These are phyloP conservation scores for Lynx canadensis DNA, from an alignment of 2,113 vertebrate genomes.

Conservation along the genomic window DNA sequence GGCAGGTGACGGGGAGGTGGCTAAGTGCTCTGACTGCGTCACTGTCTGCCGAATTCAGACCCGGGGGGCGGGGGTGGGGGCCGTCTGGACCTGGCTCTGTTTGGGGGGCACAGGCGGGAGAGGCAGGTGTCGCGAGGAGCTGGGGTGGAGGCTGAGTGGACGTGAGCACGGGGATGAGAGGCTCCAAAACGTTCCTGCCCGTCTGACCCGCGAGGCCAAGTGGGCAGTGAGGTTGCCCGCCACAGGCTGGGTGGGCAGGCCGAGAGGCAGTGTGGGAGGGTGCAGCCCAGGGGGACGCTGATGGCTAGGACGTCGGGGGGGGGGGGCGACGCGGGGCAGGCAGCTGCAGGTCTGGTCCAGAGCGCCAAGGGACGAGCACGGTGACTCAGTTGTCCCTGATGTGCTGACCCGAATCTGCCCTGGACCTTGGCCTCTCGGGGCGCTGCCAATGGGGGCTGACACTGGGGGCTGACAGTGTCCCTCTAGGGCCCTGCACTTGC, in stretches of 20 bases:
- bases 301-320: background rate
- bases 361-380: fast-evolving
- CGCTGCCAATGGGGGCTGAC: background rate
- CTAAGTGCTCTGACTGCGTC: fast-evolving
- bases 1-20: fast-evolving
- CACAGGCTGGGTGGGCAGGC: fast-evolving
- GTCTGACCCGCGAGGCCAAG: background rate
- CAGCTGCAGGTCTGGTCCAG: background rate
- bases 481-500: background rate
- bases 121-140: background rate
- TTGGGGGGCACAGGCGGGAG: background rate
- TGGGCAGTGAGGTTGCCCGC: background rate
- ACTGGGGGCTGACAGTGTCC: background rate
- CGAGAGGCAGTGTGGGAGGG: background rate
- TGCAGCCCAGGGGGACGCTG: background rate
- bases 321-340: too few relatives aligned
- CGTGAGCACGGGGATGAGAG: fast-evolving
- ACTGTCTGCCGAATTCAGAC: background rate
- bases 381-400: background rate
- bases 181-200: fast-evolving
- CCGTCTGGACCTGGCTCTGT: fast-evolving
- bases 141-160: background rate
- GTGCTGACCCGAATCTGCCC: background rate
- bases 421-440: background rate
- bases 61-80: fast-evolving